Evolutionary conservation across 2,888 invertebrate species (phyloP), one percentile per base, ranked within the genome.

Genomic region (Eretmocerus hayati): DNA sequence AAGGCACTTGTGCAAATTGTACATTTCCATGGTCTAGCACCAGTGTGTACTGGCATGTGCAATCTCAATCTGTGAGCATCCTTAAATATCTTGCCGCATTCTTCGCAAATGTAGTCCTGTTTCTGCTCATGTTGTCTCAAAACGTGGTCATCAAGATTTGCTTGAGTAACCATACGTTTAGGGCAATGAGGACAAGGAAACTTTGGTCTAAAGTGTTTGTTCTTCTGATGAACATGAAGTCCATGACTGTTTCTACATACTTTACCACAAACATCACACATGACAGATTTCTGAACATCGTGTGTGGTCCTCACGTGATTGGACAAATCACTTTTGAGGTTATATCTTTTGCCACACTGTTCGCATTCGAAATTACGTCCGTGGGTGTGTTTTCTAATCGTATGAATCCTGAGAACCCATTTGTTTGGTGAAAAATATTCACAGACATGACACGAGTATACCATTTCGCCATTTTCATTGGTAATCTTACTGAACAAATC

Each of bases 211-310:
- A 63, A 66, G n/a, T 68, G 68, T 0, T 64, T 63, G 55, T 63
- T 65, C 40, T 67, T 68, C 22, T 66, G 67, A 18, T 69, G 68
- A 2, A 64, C 61, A 42, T 67, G 65, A 2, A 67, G 53, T 1
- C 65, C 59, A 33, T 67, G 66, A 30, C 64, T 65, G 45, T 67
- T 68, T 2, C 63, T 57, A 42, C 67, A 68, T 2, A 63, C 64
- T 15, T 65, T 68, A 2, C 65, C 67, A 42, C 68, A 69, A 0
- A 69, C 64, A 38, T 69, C 65, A 46, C 67, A 69, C 0, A 65
- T 61, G 1, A 63, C 61, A 1, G 71, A 71, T 3, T 67, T 60
- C 2, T 59, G 59, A n/a, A 66, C 66, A 5, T 62, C 58, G 47
- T 67, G 67, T n/a, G 62, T 64, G 48, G 66, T 67, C 2, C 65